Base-by-base conservation (phyloP, 1,140 invertebrate genomes). In the Idris sp. region DNA sequence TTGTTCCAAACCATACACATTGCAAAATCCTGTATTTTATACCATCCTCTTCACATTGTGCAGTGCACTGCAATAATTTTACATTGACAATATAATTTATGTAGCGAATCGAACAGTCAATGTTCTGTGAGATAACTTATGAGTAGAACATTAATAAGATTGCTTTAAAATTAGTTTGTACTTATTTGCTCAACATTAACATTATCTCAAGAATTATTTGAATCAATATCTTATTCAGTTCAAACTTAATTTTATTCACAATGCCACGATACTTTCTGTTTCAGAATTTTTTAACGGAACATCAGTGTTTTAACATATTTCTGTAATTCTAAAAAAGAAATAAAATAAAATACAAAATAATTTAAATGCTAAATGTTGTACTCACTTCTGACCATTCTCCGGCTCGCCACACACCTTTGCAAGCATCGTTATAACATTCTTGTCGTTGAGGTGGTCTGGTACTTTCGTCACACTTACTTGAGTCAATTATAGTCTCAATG, bases 361-460 rank as follows among this genome's bases (percentile, higher is more conserved):
- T 22, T 22, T 35, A 49, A 44, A 58, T 10, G 13, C 11, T 25
- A 25, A 44, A 41, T 26, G 4, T 38, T 54, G 7, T 51, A 84
- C 81, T 86, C 87, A 97, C 95, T 90, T 95, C 92, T 15, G 94
- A 96, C 95, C 95, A 97, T 67, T 94, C 91, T 3, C 94, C 94
- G 7, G 93, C 92, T 75, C 91, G 90, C 96, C 95, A 97, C 8
- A 92, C 91, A 0, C 94, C 93, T 81, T 92, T 92, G 86, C 95
- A 97, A 10, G 91, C 90, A 44, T 92, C 90, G 75, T 93, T 94
- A 84, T 91, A 91, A 80, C 95, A 96, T 79, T 95, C 92, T 80
- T 92, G 92, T 28, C 90, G 89, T 75, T 92, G 90, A 14, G 91
- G 87, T 1, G 95, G 96, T 74, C 88, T 91, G 19, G 90, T 89